These are phyloP conservation scores for Seira sanloemensis DNA, from an alignment of 2,888 invertebrate genomes.

Conservation along the genomic window DNA sequence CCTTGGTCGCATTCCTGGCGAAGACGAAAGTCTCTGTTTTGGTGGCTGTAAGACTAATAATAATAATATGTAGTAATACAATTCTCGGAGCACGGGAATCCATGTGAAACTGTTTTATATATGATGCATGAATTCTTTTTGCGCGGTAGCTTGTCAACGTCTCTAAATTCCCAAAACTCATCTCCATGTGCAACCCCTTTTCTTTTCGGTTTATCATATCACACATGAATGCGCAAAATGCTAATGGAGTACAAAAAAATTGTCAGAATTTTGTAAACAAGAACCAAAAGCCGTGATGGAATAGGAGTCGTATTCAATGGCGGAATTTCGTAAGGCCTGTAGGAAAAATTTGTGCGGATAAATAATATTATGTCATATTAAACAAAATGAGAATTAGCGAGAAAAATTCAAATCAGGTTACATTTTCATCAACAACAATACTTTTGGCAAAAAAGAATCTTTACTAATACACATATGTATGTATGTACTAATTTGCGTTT, in stretches of 20 bases:
- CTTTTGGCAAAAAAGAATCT: too few species aligned
- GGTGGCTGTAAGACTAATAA: too few species aligned
- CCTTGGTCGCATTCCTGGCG: too few species aligned
- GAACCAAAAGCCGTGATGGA: background rate
- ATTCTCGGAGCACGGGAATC: background rate
- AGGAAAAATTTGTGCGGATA: too few species aligned
- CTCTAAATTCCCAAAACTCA: background rate
- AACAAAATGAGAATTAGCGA: background rate
- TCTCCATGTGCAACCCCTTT: background rate
- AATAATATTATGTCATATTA: too few species aligned
- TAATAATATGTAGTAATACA: background rate
- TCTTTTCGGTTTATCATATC: conserved; percentile 30
- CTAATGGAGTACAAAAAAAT: conserved; percentile 21
- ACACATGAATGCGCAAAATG: conserved; percentile 50
- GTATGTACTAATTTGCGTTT: background rate
- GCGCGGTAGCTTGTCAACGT: conserved; percentile 5
- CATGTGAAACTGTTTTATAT: background rate
- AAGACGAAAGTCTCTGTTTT: too few species aligned
- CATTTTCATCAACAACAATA: background rate
- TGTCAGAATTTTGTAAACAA: background rate
- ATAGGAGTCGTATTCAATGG: too few species aligned
- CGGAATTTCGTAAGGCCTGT: too few species aligned
- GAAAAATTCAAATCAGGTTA: background rate
- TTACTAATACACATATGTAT: too few species aligned
- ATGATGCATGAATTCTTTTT: background rate